Evolutionary conservation across 2,888 invertebrate species (phyloP), one percentile per base, ranked within the genome.

Genomic region (Melipona beecheii): DNA sequence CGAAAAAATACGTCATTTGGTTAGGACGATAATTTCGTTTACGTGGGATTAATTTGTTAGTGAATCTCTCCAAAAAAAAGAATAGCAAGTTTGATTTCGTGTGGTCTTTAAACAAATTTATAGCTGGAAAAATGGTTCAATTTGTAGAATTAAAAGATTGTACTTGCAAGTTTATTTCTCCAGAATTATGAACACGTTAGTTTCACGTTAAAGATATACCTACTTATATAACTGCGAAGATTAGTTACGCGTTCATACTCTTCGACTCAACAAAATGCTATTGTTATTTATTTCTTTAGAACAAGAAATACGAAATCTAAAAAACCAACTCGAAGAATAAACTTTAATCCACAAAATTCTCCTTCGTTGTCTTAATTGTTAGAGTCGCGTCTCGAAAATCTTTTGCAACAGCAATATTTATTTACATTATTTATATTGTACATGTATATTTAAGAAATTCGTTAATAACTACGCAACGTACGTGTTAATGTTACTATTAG

Each of bases 311-410:
- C 2, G 56, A 58, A 1, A 5, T 4, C 13, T 24, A 2, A n/a
- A n/a, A n/a, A n/a, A n/a, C n/a, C n/a, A n/a, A n/a, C 15, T 58
- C 15, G 56, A n/a, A n/a, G 5, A 58, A 58, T 15, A 58, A 58
- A 15, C 1, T 24, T n/a, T 2, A 0, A 15, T n/a, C n/a, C 13
- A 15, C 0, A n/a, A n/a, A n/a, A n/a, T 15, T 2, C 4, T 2
- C 13, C 56, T 56, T n/a, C n/a, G 2, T n/a, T n/a, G 56, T 0
- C 4, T n/a, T 21, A 4, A 13, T 13, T 0, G 2, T 56, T 1
- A 13, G 13, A 13, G n/a, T n/a, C n/a, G 13, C n/a, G 5, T n/a
- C 0, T 0, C 11, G 0, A 4, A 13, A n/a, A 5, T n/a, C 2
- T 56, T 4, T 5, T 11, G 21, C 3, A 54, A 43, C 11, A 43